Evolutionary conservation across 2,113 vertebrate genomes (phyloP).

Genomic region (Oncorhynchus tshawytscha): DNA sequence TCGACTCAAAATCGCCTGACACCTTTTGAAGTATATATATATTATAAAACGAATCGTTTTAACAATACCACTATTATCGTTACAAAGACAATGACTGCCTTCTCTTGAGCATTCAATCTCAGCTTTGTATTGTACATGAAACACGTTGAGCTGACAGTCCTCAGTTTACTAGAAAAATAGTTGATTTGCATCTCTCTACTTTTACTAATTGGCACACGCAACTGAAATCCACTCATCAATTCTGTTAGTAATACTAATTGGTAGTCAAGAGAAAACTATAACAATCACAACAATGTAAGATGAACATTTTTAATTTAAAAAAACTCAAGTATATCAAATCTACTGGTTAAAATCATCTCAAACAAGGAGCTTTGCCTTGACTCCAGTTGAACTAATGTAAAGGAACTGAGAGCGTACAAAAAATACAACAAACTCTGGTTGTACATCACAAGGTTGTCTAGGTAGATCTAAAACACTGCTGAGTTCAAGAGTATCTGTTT

Average conservation of each 20-base stretch:
- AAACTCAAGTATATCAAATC: neutral
- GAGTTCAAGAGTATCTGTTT: neutral
- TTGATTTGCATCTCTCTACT: conserved; percentile 8
- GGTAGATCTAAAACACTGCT: neutral
- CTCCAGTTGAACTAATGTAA: neutral
- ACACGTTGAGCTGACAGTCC: conserved; percentile 1
- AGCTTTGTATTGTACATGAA: neutral
- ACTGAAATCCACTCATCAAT: conserved; percentile 13
- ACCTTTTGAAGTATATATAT: conserved; percentile 11
- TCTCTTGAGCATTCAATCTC: conserved; percentile 13
- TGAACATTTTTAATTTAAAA: neutral
- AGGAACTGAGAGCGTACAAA: neutral
- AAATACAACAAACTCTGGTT: neutral
- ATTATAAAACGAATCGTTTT: conserved; percentile 8
- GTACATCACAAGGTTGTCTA: neutral
- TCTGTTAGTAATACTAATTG: conserved; percentile 27
- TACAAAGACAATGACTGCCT: conserved; percentile 21
- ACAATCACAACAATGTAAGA: conserved; percentile 4
- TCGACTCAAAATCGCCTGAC: neutral
- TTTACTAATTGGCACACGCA: conserved; percentile 16
- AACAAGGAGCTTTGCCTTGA: neutral
- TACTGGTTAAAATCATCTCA: conserved; percentile 5
- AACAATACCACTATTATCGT: conserved; percentile 4
- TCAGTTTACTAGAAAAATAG: conserved; percentile 22
- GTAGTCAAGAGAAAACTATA: conserved; percentile 15